A percentile compares a stretch with the other conserved stretches of the same genome.
These are phyloP conservation scores for Diachasmimorpha longicaudata DNA, from an alignment of 1,140 invertebrate genomes.

Conservation along the genomic window DNA sequence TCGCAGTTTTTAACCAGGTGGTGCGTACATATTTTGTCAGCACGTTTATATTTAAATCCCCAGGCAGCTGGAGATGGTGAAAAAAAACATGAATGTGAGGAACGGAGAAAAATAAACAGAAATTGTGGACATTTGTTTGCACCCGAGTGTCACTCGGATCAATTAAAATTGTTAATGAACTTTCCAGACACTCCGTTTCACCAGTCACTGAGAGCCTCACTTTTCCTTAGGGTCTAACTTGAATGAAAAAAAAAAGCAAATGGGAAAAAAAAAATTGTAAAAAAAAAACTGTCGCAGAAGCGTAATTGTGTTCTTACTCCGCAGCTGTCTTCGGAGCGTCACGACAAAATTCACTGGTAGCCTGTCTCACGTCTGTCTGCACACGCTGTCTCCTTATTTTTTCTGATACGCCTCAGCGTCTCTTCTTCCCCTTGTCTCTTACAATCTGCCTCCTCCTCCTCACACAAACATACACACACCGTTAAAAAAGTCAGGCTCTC, in stretches of 20 bases:
- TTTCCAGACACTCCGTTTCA: slow-evolving; percentile 18
- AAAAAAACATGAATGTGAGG: background rate
- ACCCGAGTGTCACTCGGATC: background rate
- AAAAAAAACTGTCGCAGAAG: background rate
- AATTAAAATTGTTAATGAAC: slow-evolving; percentile 31
- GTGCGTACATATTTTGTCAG: background rate
- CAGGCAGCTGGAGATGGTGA: background rate
- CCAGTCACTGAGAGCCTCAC: slow-evolving; percentile 7
- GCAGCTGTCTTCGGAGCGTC: slow-evolving; percentile 22
- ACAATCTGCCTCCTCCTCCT: background rate
- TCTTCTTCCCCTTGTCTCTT: background rate
- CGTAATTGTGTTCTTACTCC: slow-evolving; percentile 26
- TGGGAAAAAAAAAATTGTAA: background rate
- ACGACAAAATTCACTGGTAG: slow-evolving; percentile 19
- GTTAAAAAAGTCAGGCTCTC: background rate
- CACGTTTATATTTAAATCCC: slow-evolving; percentile 1
- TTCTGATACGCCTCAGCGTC: background rate
- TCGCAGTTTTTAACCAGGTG: background rate
- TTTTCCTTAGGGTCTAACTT: background rate
- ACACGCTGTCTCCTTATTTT: background rate
- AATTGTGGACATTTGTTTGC: slow-evolving; percentile 15
- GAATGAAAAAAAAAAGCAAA: background rate
- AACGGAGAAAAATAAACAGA: slow-evolving; percentile 1
- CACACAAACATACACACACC: no score
- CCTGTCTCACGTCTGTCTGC: background rate